Percentiles rank a stretch among this genome's conserved stretches.
Conservation (phyloP, 2,888 invertebrate species). For the Geophilus truncorum region DNA sequence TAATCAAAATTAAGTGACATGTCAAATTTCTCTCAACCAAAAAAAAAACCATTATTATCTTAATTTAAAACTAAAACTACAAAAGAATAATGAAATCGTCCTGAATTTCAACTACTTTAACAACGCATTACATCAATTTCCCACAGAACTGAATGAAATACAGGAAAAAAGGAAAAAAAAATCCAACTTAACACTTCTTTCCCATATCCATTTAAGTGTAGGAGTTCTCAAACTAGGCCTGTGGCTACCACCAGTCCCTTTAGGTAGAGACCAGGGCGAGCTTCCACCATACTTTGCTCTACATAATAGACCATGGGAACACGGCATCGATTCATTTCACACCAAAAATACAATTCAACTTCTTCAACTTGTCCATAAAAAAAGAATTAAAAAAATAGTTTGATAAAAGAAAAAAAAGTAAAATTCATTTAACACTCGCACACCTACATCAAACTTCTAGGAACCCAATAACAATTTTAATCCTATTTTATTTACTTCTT, state of each 20-base stretch:
- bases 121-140: not conserved
- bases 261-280: slow-evolving; percentile 21
- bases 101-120: not conserved
- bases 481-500: not conserved
- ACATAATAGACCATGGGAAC: slow-evolving; percentile 25
- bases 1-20: slow-evolving; percentile 15
- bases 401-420: too few species aligned
- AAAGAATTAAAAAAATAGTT: not conserved
- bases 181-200: not conserved
- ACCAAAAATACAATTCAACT: slow-evolving; percentile 11
- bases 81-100: not conserved
- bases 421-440: not conserved
- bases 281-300: slow-evolving; percentile 27
- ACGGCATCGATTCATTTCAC: slow-evolving; percentile 13
- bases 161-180: not conserved
- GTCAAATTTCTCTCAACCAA: not conserved
- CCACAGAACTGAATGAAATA: not conserved
- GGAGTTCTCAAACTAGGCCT: slow-evolving; percentile 13
- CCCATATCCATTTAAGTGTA: not conserved
- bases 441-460: not conserved
- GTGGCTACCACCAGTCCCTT: not conserved
- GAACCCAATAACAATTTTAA: not conserved
- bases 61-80: not conserved
- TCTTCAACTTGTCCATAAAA: not conserved
- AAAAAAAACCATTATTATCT: too few species aligned